Evolutionary conservation across 2,797 vertebrate genomes (phyloP), one percentile per base, ranked within the genome.

Genomic region (Nyctalus aviator): DNA sequence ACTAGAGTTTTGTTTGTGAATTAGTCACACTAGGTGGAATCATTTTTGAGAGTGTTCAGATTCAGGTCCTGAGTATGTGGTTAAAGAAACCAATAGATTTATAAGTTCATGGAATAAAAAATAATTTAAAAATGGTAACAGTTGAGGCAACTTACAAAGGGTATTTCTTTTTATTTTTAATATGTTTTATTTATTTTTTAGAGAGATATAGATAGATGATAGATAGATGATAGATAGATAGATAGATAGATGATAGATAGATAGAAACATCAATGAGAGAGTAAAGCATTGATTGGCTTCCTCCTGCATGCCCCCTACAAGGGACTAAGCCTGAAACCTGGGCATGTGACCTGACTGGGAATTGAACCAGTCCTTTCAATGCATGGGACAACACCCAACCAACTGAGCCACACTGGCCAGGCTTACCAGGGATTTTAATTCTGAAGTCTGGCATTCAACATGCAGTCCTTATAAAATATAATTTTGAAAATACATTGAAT

Each of bases 1-100:
- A 68, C 50, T 72, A 48, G 41, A 30, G 17, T 76, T 62, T 91
- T 86, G 86, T 88, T 64, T 94, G 18, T 96, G 71, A 75, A 82
- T 62, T 84, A 25, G 23, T 4, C 20, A 8, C 14, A 64, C 78
- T 78, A 59, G 4, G 2, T 84, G 2, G 53, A 82, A 68, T 57
- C 13, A 48, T 77, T 87, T 84, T 71, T 55, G 37, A 66, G 27
- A 48, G 37, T 48, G 41, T 90, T 93, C 20, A 69, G 15, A 64
- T 85, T 90, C 18, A 93, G 6, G 66, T 71, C 8, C 64, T 37
- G 6, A 71, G 13, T 6, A 72, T 53, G 18, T 69, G 21, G 75
- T 85, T 81, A 64, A 78, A 55, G 41, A 69, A 25, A 53, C 30
- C 53, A 88, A 93, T 8, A 75, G 35, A 82, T 50, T 30, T 62